Conservation (phyloP, 2,113 vertebrate species). For the Eulemur macaco region DNA sequence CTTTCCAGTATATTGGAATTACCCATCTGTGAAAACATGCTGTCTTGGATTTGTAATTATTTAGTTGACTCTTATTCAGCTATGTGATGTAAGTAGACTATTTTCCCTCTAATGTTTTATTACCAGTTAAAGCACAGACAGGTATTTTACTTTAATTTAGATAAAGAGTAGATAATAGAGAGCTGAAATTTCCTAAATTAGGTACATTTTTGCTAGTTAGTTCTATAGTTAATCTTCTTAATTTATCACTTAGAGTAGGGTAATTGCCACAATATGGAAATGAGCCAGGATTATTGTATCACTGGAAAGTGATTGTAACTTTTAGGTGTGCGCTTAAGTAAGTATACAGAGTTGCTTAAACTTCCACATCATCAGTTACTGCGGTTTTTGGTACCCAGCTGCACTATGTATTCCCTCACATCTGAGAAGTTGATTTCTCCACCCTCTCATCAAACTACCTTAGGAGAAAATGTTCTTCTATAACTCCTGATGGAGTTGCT, state of each 20-base stretch:
- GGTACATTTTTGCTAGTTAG: conserved; percentile 79
- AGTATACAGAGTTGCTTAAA: not conserved
- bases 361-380: conserved; percentile 36
- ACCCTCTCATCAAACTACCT: conserved; percentile 54
- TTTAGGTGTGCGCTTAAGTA: conserved; percentile 54
- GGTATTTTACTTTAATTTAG: conserved; percentile 80
- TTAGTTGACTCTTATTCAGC: conserved; percentile 74
- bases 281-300: conserved; percentile 70
- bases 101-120: conserved; percentile 68
- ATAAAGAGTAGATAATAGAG: conserved; percentile 74
- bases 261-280: conserved; percentile 78
- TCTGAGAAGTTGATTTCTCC: conserved; percentile 64
- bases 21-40: conserved; percentile 33
- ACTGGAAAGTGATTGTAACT: conserved; percentile 62
- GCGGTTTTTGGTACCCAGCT: not conserved
- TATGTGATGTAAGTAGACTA: conserved; percentile 55
- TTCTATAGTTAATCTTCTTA: conserved; percentile 82
- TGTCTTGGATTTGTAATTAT: conserved; percentile 74
- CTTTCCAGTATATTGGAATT: conserved; percentile 42
- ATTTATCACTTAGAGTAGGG: conserved; percentile 81
- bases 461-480: conserved; percentile 57
- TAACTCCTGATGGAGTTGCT: conserved; percentile 59
- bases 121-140: conserved; percentile 72
- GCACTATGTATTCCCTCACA: not conserved
- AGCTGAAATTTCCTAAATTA: conserved; percentile 79